Base-by-base conservation (phyloP, 2,888 invertebrate species). In the Carterocephalus palaemon region DNA sequence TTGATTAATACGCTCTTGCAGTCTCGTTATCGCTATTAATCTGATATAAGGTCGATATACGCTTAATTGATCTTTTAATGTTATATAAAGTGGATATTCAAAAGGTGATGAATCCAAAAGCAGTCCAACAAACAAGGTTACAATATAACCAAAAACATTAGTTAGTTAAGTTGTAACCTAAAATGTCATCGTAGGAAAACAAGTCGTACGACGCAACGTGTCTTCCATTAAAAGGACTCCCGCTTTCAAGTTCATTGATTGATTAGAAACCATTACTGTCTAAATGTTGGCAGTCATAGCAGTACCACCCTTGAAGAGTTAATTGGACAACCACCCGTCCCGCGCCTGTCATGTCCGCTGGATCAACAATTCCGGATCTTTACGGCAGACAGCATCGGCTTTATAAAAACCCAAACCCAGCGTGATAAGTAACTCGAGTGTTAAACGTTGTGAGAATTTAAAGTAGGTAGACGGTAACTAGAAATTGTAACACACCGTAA, bases 401-500 rank as follows among this genome's bases (percentile, higher is more conserved):
- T 10, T 6, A 31, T 31, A 45, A 45, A 45, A 45, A 43, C 28
- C 22, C 22, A 43, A 34, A 22, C 22, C 10, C 45, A 17, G 19
- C 23, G 37, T 45, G 37, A 45, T 17, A 40, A n/a, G 20, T 29
- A 22, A 31, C 36, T 29, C 24, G 17, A 37, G 29, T 28, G 28
- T 24, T 43, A 36, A n/a, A 45, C 45, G 31, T 24, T 45, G 37
- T 45, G 24, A 32, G 45, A 45, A 45, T 37, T 31, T 45, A 37
- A 45, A 45, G 45, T 32, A 24, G 37, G 45, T 32, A 24, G 37
- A 37, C 10, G 10, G n/a, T n/a, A 36, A 36, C 36, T 36, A 22
- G 36, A 43, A 37, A 37, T 36, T 29, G 29, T 43, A 36, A 43
- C 7, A 34, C 42, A 43, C 36, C 23, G 22, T 43, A 43, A 43